Evolutionary conservation across 2,113 vertebrate species (phyloP).

Genomic region (Piaya cayana): DNA sequence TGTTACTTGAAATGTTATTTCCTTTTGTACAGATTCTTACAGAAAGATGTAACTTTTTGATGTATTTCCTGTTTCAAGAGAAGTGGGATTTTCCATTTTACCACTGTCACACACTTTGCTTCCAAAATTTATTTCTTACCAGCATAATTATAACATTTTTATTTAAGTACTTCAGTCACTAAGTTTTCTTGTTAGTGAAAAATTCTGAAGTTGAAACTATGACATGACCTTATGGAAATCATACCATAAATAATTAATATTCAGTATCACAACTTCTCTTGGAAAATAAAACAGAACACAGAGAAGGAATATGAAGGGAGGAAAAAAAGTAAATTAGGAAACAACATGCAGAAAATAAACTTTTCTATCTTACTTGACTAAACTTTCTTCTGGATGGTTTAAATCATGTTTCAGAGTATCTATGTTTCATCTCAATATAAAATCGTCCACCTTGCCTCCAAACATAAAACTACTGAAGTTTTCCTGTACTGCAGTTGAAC

Average conservation of each 20-base stretch:
- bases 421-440: neutral
- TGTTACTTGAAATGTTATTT: neutral
- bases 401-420: neutral
- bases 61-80: neutral
- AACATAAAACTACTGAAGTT: neutral
- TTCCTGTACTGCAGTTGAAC: neutral
- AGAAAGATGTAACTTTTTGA: neutral
- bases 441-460: neutral
- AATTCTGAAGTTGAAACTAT: neutral
- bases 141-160: neutral
- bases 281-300: neutral
- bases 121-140: neutral
- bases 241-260: neutral
- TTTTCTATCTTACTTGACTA: neutral
- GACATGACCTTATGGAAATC: neutral
- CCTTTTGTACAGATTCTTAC: neutral
- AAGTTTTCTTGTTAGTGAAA: neutral
- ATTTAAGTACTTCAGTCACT: neutral
- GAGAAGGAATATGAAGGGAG: neutral
- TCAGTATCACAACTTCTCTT: neutral
- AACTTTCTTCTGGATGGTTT: neutral
- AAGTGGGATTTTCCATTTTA: neutral
- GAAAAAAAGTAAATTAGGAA: neutral
- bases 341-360: neutral
- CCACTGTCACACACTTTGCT: neutral